Percentiles rank a stretch among this genome's conserved stretches.
phyloP scores from a whole-genome alignment of 2,888 invertebrate genomes.

The Pyrocoelia pectoralis region DNA sequence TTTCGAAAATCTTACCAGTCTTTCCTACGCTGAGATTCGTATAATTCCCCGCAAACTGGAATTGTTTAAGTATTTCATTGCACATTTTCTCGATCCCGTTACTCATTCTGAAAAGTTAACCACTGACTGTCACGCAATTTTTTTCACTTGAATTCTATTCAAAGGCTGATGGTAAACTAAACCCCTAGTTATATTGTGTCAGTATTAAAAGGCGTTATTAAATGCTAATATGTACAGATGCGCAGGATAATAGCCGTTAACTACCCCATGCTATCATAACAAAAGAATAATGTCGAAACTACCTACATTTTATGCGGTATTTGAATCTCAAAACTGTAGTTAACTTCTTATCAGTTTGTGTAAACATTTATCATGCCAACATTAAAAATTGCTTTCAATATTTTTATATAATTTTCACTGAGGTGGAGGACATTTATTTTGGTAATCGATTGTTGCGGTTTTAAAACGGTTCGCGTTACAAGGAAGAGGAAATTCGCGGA shows the following conservation, averaged over 20 bases:
- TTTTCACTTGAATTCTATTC: constrained; percentile 1
- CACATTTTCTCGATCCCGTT: not conserved
- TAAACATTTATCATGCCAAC: not conserved
- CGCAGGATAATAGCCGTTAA: constrained; percentile 31
- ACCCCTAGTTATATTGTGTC: constrained; percentile 16
- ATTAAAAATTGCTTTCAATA: not conserved
- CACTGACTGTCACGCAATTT: not conserved
- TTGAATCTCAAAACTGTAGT: constrained; percentile 21
- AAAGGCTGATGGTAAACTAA: constrained; percentile 1
- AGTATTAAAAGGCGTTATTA: constrained; percentile 20
- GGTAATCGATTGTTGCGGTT: too few species aligned
- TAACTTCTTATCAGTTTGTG: constrained; percentile 13
- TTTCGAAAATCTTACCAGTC: too few species aligned
- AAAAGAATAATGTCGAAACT: constrained; percentile 21
- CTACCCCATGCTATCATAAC: constrained; percentile 22
- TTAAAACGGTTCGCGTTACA: too few species aligned
- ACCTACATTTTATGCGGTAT: constrained; percentile 22
- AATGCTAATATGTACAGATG: constrained; percentile 25
- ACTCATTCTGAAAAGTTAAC: not conserved
- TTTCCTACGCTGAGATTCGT: too few species aligned
- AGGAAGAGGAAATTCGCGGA: too few species aligned
- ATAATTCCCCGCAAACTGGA: too few species aligned
- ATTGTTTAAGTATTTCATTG: too few species aligned
- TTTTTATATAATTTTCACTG: too few species aligned
- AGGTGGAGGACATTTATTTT: too few species aligned